Evolutionary conservation across 1,140 invertebrate genomes (phyloP).

Genomic region (Thereuonema tuberculata): DNA sequence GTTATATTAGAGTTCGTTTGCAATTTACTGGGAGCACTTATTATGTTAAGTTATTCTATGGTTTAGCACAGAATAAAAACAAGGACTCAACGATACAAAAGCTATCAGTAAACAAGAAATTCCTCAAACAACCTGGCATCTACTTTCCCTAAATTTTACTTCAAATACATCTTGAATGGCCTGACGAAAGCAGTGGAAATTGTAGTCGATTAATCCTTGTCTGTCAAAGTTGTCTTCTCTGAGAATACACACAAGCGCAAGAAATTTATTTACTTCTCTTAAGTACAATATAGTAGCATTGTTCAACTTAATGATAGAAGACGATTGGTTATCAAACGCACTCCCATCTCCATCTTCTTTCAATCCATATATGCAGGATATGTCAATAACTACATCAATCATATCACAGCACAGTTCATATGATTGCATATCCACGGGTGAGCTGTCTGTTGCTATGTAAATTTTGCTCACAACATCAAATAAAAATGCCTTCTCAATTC

Average conservation of each 20-base stretch:
- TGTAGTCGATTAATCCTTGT: constrained; percentile 95
- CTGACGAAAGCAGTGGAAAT: constrained; percentile 85
- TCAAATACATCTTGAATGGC: constrained; percentile 85
- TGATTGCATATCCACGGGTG: constrained; percentile 99
- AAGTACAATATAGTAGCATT: constrained; percentile 95
- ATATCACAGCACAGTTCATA: constrained; percentile 99
- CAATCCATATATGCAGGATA: constrained; percentile 96
- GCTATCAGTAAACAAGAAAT: too few species aligned
- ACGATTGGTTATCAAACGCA: constrained; percentile 89
- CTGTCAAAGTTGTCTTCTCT: constrained; percentile 95
- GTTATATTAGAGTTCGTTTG: too few species aligned
- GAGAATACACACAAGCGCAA: constrained; percentile 93
- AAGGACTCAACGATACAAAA: too few species aligned
- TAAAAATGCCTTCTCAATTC: constrained; percentile 94
- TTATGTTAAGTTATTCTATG: too few species aligned
- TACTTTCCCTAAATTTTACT: too few species aligned
- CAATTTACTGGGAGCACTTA: too few species aligned
- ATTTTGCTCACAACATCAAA: constrained; percentile 99
- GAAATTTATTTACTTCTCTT: constrained; percentile 90
- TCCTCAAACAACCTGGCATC: too few species aligned
- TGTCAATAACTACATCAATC: constrained; percentile 99
- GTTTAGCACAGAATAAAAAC: too few species aligned
- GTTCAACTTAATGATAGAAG: constrained; percentile 90
- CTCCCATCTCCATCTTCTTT: constrained; percentile 63
- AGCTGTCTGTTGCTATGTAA: constrained; percentile 97